Evolutionary conservation across 2,113 vertebrate genomes (phyloP), one percentile per base, ranked within the genome.

Genomic region (Raphicerus campestris): DNA sequence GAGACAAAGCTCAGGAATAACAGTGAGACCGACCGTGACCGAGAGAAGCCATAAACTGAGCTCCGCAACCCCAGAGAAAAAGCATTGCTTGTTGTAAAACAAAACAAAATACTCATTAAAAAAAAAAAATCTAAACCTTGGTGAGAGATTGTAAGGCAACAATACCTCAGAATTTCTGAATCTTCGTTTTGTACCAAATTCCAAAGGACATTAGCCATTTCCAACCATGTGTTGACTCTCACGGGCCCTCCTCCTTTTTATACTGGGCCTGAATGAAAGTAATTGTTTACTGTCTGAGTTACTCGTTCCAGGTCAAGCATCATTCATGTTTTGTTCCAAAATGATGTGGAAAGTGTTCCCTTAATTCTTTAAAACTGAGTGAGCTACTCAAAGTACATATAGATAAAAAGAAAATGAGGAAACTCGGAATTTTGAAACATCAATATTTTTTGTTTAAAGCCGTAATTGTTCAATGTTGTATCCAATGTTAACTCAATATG

Each of bases 91-190:
- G 91, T 89, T 77, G 6, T 55, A 56, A 55, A 28, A 86, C 49
- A 56, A 61, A 75, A 30, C 86, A 78, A 35, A 91, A 39, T 16
- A 6, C 10, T 63, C 77, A 32, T n/a, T 84, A 42, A 45, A 77
- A 73, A 66, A 86, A 73, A 45, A 90, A 22, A 53, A 13, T 70
- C 56, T 53, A 58, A 85, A 91, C 16, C 53, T 58, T 70, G 42
- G 75, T 78, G 63, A 97, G 82, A 94, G 82, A 94, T 77, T 80
- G 11, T 96, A 94, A 70, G 56, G 80, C 86, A 94, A 47, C 81
- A 85, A 3, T 94, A 96, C 97, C 97, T 98, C 95, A 87, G 66
- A 87, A 92, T 58, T 96, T 88, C 66, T 1, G 78, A 49, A 45
- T 92, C 55, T 91, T 91, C 61, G 19, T 96, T 95, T 97, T 89